Conservation (phyloP, 2,888 invertebrate species). For the Ceraclea dissimilis region DNA sequence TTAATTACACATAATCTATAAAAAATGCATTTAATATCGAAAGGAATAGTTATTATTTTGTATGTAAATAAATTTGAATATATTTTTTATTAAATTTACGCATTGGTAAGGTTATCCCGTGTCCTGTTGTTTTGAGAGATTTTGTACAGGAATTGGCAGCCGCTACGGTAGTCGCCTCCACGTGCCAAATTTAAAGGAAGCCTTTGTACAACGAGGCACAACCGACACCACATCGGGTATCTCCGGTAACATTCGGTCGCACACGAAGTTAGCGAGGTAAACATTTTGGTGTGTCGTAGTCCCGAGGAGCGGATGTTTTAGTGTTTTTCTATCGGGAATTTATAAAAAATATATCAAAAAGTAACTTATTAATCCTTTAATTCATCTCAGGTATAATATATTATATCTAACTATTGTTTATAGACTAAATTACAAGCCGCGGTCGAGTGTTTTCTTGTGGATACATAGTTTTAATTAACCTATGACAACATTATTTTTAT, state of each 20-base stretch:
- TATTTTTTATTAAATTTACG: too few relatives aligned
- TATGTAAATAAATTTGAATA: too few relatives aligned
- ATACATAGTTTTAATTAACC: slow-evolving; percentile 7
- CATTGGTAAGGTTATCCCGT: too few relatives aligned
- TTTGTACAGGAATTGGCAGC: not conserved
- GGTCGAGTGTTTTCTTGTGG: not conserved
- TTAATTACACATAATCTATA: too few relatives aligned
- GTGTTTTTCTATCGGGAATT: slow-evolving; percentile 17
- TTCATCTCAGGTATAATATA: too few relatives aligned
- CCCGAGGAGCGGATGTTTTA: slow-evolving; percentile 16
- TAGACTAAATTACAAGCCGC: slow-evolving; percentile 11
- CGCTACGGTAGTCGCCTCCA: slow-evolving; percentile 23
- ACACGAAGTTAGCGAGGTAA: slow-evolving; percentile 28
- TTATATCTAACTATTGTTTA: slow-evolving; percentile 6
- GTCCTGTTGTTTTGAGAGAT: too few relatives aligned
- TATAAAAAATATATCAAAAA: too few relatives aligned
- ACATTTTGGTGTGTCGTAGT: slow-evolving; percentile 25
- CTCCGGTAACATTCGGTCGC: slow-evolving; percentile 27
- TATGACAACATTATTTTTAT: slow-evolving; percentile 21
- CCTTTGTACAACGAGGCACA: slow-evolving; percentile 27
- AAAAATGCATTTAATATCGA: not conserved
- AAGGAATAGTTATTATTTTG: too few relatives aligned
- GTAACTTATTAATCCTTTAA: too few relatives aligned
- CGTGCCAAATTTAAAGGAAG: slow-evolving; percentile 23
- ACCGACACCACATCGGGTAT: slow-evolving; percentile 28